Conservation (phyloP, 2,888 invertebrate genomes). For the Leptopilina syphax region DNA sequence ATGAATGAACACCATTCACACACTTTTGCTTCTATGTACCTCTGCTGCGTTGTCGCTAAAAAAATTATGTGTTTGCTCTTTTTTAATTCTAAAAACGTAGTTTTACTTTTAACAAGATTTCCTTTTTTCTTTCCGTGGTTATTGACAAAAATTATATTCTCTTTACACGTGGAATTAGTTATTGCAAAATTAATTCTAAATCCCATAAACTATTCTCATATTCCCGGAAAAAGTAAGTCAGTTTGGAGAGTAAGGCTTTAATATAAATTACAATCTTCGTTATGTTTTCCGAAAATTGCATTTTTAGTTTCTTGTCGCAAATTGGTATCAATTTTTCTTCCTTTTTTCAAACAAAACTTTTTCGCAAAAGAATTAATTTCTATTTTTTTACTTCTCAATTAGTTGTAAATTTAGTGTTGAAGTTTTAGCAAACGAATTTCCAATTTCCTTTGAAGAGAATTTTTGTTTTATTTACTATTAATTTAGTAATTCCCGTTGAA, state of each 20-base stretch:
- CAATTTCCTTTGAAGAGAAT: background rate
- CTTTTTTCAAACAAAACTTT: too few species aligned
- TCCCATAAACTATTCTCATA: conserved; percentile 21
- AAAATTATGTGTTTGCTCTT: conserved; percentile 50
- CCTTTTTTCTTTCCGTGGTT: conserved; percentile 42
- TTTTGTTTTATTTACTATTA: background rate
- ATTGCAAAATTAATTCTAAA: background rate
- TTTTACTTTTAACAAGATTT: conserved; percentile 52
- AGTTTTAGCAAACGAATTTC: too few species aligned
- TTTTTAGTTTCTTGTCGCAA: background rate
- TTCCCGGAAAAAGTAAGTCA: conserved; percentile 29
- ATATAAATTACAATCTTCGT: conserved; percentile 25
- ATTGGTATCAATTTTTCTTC: background rate
- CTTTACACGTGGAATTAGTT: background rate
- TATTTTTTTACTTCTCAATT: too few species aligned
- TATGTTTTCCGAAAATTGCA: background rate
- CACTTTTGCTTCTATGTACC: conserved; percentile 61
- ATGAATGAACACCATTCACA: conserved; percentile 68
- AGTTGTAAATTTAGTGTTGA: too few species aligned
- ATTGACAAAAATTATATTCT: conserved; percentile 21
- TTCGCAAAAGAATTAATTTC: too few species aligned
- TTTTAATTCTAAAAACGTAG: conserved; percentile 46
- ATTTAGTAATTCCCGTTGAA: too few species aligned
- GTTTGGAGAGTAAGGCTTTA: background rate
- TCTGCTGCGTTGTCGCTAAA: conserved; percentile 63